Percentiles rank a stretch among this genome's conserved stretches.
Evolutionary conservation across 1,140 invertebrate genomes (phyloP).

Genomic region (Bacillus rossius): DNA sequence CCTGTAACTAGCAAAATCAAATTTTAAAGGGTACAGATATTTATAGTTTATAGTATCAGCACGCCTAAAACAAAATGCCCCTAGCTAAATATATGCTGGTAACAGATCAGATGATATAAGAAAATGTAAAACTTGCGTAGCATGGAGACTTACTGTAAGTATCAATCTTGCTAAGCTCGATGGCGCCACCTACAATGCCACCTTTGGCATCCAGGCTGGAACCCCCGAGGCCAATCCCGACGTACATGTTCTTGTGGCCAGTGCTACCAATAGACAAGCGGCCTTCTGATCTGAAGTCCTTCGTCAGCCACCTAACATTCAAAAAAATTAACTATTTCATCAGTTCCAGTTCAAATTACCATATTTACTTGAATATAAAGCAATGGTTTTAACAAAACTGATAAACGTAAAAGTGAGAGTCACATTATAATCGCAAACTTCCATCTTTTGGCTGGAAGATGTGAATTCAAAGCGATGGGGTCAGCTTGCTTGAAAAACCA

Average conservation of each 20-base stretch:
- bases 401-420: too few species aligned
- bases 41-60: too few species aligned
- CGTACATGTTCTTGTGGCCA: constrained; percentile 89
- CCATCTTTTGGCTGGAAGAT: too few species aligned
- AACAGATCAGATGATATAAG: too few species aligned
- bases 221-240: constrained; percentile 82
- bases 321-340: constrained; percentile 26
- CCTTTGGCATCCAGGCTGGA: constrained; percentile 91
- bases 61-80: too few species aligned
- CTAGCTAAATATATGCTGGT: too few species aligned
- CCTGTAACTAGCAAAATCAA: too few species aligned
- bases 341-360: constrained; percentile 30
- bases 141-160: constrained; percentile 61
- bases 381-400: not conserved
- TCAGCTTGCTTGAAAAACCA: too few species aligned
- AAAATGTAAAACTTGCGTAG: too few species aligned
- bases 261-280: constrained; percentile 89
- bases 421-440: not conserved
- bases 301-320: constrained; percentile 74
- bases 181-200: constrained; percentile 92
- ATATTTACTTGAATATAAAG: not conserved
- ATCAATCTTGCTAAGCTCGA: constrained; percentile 85
- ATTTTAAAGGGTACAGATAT: too few species aligned
- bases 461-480: too few species aligned
- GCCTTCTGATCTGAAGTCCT: constrained; percentile 85